Base-by-base conservation (phyloP, 92 coral and sea anemone species). In the Porites divaricata region DNA sequence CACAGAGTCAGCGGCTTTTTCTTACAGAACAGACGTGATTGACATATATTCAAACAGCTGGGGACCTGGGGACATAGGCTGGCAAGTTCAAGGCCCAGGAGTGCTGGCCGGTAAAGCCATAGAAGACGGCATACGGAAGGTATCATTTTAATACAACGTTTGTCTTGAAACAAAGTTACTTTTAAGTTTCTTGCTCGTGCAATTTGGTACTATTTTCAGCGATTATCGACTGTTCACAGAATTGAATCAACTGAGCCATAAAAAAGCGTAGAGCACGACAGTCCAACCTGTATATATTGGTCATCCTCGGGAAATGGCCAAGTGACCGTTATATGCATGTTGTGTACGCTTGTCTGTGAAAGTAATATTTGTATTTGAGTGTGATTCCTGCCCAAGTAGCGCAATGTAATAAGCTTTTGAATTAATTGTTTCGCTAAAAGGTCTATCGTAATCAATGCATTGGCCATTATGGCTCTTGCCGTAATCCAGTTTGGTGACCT, bases 41-140 rank as follows among this genome's bases (percentile, higher is more conserved):
- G 89, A 85, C 26, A 78, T 85, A 19, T 85, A 85, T 67, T 85
- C 89, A 13, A 85, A 26, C 28, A 26, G 28, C 28, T 26, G 28
- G 28, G 28, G 28, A 26, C 28, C 28, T 26, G 28, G 28, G 28
- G 28, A 26, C 28, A 26, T 26, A 26, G 28, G 28, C 28, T 26
- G 28, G 28, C 28, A 26, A 26, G 28, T 26, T 2, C 28, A 26
- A 26, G 28, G 28, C 28, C 28, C 28, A 2, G 28, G 28, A 26
- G 28, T 26, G 28, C 2, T 26, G 28, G 28, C 28, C 28, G 2
- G 28, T 26, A 26, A 26, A 26, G 28, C 28, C 28, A 26, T 26
- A 26, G 28, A 26, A 26, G 1, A 1, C 28, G 28, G 28, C 28
- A 26, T 26, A 26, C 28, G 2, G 28, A 26, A 26, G 28, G 28